These are phyloP conservation scores for Probaryconus sp. DNA, from an alignment of 1,140 invertebrate species.

Conservation along the genomic window DNA sequence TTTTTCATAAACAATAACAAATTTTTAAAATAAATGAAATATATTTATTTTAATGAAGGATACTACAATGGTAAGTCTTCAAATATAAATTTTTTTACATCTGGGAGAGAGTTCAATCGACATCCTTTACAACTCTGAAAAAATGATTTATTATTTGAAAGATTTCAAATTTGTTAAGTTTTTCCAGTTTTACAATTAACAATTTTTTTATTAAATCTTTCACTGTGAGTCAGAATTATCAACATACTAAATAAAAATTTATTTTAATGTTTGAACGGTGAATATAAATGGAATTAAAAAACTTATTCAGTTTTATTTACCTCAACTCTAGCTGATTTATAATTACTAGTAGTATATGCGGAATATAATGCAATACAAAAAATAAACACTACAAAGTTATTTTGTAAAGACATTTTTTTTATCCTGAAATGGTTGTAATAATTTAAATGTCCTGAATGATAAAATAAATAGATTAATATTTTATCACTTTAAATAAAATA, in stretches of 20 bases:
- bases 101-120: constrained; percentile 84
- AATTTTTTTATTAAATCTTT: constrained; percentile 15
- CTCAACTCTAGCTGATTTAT: constrained; percentile 13
- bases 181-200: constrained; percentile 1
- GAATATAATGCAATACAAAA: too few species aligned
- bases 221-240: too few species aligned
- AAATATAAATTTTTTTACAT: constrained; percentile 87
- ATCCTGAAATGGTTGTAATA: too few species aligned
- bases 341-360: constrained; percentile 7
- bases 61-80: constrained; percentile 86
- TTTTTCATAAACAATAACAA: too few species aligned
- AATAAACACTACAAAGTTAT: too few species aligned
- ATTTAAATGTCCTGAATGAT: too few species aligned
- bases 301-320: constrained; percentile 19
- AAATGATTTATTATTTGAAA: too few species aligned
- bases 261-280: too few species aligned
- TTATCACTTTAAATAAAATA: too few species aligned
- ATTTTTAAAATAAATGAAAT: constrained; percentile 6
- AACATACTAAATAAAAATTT: constrained; percentile 5
- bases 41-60: constrained; percentile 65
- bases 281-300: constrained; percentile 6
- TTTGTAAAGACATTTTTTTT: too few species aligned
- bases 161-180: too few species aligned
- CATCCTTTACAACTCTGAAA: constrained; percentile 88
- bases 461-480: too few species aligned